phyloP scores from a whole-genome alignment of 2,113 vertebrate species.

The Cyprinodon variegatus region DNA sequence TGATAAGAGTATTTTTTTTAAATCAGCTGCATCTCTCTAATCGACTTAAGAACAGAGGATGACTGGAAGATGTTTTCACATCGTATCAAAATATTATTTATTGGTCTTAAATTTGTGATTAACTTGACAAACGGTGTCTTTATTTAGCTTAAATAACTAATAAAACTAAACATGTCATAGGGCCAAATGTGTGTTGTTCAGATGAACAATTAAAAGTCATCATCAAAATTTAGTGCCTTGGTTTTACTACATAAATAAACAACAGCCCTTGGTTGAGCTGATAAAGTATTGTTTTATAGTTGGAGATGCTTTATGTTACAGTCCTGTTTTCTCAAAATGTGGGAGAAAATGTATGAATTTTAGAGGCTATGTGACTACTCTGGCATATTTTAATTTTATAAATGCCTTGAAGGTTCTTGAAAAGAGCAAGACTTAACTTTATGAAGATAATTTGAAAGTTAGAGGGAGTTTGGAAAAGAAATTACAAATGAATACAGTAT shows the following conservation, averaged over 20 bases:
- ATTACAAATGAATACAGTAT: background rate
- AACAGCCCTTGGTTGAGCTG: background rate
- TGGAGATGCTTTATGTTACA: background rate
- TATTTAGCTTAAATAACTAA: too few species aligned
- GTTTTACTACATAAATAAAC: background rate
- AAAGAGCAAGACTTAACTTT: background rate
- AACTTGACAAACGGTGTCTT: too few species aligned
- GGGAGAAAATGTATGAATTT: background rate
- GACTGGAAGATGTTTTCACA: too few species aligned
- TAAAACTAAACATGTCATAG: too few species aligned
- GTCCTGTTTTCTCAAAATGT: background rate
- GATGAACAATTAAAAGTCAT: slow-evolving; percentile 15
- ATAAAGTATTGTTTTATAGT: background rate
- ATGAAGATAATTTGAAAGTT: too few species aligned
- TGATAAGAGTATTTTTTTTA: background rate
- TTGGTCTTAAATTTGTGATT: too few species aligned
- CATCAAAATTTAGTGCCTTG: slow-evolving; percentile 13
- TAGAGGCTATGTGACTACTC: background rate
- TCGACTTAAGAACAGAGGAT: background rate
- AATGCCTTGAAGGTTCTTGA: slow-evolving; percentile 12
- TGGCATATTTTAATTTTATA: slow-evolving; percentile 6
- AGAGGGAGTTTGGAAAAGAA: too few species aligned
- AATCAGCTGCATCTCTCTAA: background rate
- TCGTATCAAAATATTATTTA: too few species aligned
- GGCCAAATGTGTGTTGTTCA: background rate